Evolutionary conservation across 2,888 invertebrate genomes (phyloP), one percentile per base, ranked within the genome.

Genomic region (Epistrophe eligans): DNA sequence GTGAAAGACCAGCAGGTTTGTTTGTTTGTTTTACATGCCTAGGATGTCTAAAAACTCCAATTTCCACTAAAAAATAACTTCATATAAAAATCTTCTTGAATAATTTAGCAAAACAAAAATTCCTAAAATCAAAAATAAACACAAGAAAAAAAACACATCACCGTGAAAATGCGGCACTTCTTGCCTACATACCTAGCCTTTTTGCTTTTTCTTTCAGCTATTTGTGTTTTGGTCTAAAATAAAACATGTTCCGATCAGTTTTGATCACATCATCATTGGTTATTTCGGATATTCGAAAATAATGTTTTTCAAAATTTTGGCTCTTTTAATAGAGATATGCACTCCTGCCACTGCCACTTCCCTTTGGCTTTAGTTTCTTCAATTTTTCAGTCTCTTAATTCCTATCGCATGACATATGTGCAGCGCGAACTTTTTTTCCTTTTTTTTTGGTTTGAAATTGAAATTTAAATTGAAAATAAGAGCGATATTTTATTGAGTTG

Each of bases 281-380:
- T 80, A 84, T 81, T 77, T 85, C 62, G 32, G 84, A 85, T 85
- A 85, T 81, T 85, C 77, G 81, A 81, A 84, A 81, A 85, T 85
- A 77, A 77, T 82, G 35, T 79, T 77, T 82, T 40, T 60, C 73
- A 85, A 38, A 38, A 71, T 82, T 77, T 77, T 74, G 66, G 77
- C 67, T 81, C 74, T 84, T 84, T 80, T 45, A 66, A 79, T 84
- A 76, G 66, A 77, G 52, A 62, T 48, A 55, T 55, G 55, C 55
- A 55, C 28, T 52, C 19, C 13, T 28, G 28, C 28, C 76, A 43
- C 48, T 43, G 15, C 5, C 76, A 43, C 57, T 32, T 62, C 57
- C 19, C 60, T 40, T 55, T 19, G 28, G 28, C 60, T 60, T 13
- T 7, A 60, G 17, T 38, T 60, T 24, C 24, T 24, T 24, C 24